Evolutionary conservation across 92 coral and sea anemone species (phyloP).

Genomic region (Actinostola sp.): DNA sequence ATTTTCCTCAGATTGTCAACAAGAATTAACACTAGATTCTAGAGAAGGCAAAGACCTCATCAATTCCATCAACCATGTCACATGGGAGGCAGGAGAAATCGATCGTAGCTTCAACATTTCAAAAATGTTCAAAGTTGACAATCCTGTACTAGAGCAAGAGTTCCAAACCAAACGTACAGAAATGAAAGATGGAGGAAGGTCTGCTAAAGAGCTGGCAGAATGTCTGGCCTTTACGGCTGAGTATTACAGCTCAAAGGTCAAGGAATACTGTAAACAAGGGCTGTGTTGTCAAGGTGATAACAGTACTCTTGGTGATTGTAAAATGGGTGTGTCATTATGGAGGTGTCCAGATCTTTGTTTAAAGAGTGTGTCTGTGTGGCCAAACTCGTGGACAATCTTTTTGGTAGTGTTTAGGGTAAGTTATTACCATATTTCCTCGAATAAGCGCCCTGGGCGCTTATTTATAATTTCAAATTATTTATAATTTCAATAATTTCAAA

Average conservation of each 20-base stretch:
- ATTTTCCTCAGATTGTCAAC: slow-evolving; percentile 61
- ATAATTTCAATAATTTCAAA: too few relatives aligned
- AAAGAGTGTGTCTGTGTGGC: slow-evolving; percentile 31
- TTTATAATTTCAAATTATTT: too few relatives aligned
- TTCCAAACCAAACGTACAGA: slow-evolving; percentile 61
- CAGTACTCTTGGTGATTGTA: slow-evolving; percentile 67
- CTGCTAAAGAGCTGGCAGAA: slow-evolving; percentile 62
- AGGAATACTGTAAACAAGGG: slow-evolving; percentile 66
- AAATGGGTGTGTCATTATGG: slow-evolving; percentile 81
- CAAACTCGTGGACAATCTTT: slow-evolving; percentile 48
- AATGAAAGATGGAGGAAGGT: slow-evolving; percentile 66
- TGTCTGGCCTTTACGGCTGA: slow-evolving; percentile 70
- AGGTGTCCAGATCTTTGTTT: slow-evolving; percentile 71
- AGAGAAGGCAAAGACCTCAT: slow-evolving; percentile 76
- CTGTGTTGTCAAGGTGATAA: slow-evolving; percentile 59
- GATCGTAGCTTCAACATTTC: slow-evolving; percentile 40
- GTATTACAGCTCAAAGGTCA: slow-evolving; percentile 42
- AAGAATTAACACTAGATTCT: slow-evolving; percentile 49
- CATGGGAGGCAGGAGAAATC: slow-evolving; percentile 66
- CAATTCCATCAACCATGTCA: slow-evolving; percentile 39
- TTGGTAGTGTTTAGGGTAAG: slow-evolving; percentile 71
- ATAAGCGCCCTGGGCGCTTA: too few relatives aligned
- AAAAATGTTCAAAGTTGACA: slow-evolving; percentile 68
- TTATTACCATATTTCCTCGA: too few relatives aligned
- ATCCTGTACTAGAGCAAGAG: slow-evolving; percentile 56